Percentiles rank a stretch among this genome's conserved stretches.
Evolutionary conservation across 2,113 vertebrate species (phyloP).

Genomic region (Caranx ignobilis): DNA sequence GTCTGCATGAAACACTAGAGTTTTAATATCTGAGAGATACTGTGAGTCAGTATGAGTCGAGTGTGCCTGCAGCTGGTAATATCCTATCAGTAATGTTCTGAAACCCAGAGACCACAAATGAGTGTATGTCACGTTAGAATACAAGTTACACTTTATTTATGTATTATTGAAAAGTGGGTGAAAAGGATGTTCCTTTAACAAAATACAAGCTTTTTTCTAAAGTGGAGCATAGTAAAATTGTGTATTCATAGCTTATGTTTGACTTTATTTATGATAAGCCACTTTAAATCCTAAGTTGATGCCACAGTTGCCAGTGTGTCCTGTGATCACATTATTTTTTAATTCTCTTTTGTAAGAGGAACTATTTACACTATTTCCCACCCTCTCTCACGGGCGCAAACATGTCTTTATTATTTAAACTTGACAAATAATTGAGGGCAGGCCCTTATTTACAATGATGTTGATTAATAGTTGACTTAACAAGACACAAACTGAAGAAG

Average conservation of each 20-base stretch:
- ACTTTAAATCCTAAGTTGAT: constrained; percentile 21
- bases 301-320: too few relatives aligned
- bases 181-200: too few relatives aligned
- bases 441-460: too few relatives aligned
- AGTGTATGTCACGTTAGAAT: too few relatives aligned
- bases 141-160: too few relatives aligned
- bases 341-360: not conserved
- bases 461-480: too few relatives aligned
- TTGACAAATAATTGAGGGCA: too few relatives aligned
- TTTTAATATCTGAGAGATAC: constrained; percentile 15
- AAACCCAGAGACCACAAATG: not conserved
- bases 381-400: not conserved
- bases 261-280: not conserved
- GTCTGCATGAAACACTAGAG: not conserved
- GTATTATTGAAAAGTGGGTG: too few relatives aligned
- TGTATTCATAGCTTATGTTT: not conserved
- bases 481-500: too few relatives aligned
- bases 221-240: not conserved
- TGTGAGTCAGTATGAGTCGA: not conserved
- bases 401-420: too few relatives aligned
- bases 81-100: not conserved
- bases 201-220: not conserved
- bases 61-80: not conserved
- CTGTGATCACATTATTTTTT: constrained; percentile 5
- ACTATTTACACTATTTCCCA: not conserved